These are phyloP conservation scores for Pristionchus mayeri DNA, from an alignment of 2,888 invertebrate genomes.

Conservation along the genomic window DNA sequence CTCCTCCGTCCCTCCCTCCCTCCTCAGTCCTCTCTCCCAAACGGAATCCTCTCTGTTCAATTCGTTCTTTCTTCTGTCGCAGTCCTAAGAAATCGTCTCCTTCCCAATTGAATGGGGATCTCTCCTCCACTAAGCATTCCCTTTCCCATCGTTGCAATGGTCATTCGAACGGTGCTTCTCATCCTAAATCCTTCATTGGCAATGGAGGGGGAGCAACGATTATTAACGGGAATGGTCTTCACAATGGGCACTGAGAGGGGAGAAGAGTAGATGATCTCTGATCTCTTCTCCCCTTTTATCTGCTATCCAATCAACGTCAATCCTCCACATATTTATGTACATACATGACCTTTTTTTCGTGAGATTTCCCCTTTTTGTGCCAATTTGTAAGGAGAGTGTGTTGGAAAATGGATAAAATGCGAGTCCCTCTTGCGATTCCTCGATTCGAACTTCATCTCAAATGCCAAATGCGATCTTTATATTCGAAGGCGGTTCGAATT, in stretches of 20 bases:
- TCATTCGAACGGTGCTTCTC: no score
- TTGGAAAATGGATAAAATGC: background rate
- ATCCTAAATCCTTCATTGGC: no score
- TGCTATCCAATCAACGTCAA: background rate
- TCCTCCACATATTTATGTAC: constrained; percentile 25
- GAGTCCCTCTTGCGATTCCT: no score
- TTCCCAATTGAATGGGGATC: background rate
- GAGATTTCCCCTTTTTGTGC: background rate
- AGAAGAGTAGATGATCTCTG: constrained; percentile 12
- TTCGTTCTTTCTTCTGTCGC: constrained; percentile 17
- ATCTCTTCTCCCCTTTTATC: background rate
- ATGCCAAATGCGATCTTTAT: background rate
- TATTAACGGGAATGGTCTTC: constrained; percentile 3
- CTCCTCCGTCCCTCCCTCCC: background rate
- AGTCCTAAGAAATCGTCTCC: constrained; percentile 6
- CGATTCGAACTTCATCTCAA: background rate
- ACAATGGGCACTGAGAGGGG: background rate
- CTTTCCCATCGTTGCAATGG: background rate
- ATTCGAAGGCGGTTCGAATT: background rate
- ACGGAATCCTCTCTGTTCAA: background rate
- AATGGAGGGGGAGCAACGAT: background rate
- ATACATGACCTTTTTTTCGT: constrained; percentile 7
- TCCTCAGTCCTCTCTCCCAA: background rate
- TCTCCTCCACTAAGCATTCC: background rate
- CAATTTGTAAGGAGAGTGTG: background rate